These are phyloP conservation scores for Sinhomidia bicolor DNA, from an alignment of 2,888 invertebrate species.

Conservation along the genomic window DNA sequence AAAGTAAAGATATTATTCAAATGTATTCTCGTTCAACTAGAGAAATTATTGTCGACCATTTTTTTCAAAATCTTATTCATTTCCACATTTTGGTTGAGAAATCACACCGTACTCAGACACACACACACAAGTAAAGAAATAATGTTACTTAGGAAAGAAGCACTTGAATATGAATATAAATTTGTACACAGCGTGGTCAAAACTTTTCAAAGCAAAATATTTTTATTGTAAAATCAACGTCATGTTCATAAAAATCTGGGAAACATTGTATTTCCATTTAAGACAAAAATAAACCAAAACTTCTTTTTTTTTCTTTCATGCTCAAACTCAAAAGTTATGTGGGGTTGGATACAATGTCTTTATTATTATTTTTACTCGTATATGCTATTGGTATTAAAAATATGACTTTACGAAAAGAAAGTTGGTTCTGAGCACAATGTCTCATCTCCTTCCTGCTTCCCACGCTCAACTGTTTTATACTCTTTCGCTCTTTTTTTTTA, in stretches of 20 bases:
- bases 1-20: constrained; percentile 1
- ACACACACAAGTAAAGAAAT: too few species aligned
- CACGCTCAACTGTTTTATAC: constrained; percentile 5
- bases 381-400: too few species aligned
- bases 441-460: background rate
- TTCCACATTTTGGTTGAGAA: background rate
- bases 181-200: too few species aligned
- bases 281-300: background rate
- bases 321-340: background rate
- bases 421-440: background rate
- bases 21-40: constrained; percentile 7
- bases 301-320: background rate
- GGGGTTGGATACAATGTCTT: background rate
- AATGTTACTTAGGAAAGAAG: too few species aligned
- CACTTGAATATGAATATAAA: too few species aligned
- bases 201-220: background rate
- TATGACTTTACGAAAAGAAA: too few species aligned
- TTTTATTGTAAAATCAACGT: background rate
- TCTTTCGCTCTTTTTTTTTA: background rate
- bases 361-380: constrained; percentile 37
- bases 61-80: background rate
- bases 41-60: background rate
- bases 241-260: too few species aligned
- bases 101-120: too few species aligned
- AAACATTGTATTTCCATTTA: too few species aligned